Evolutionary conservation across 2,888 invertebrate genomes (phyloP).

Genomic region (Allophyes oxyacanthae): DNA sequence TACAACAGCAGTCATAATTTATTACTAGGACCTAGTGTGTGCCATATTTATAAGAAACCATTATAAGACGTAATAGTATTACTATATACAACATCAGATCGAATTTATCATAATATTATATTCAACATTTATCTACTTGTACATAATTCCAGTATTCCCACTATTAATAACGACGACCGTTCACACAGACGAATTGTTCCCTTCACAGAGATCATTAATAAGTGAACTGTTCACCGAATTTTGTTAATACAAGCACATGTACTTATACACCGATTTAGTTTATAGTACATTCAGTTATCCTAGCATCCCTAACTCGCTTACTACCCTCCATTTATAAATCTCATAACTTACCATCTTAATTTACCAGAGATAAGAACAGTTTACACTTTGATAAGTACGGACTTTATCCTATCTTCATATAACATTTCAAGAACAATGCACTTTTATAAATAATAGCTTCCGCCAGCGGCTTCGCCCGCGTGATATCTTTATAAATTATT

Average conservation of each 20-base stretch:
- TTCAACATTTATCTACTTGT: slow-evolving; percentile 38
- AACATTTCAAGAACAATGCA: too few species aligned
- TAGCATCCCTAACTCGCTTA: slow-evolving; percentile 10
- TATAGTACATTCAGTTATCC: slow-evolving; percentile 8
- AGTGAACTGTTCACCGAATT: slow-evolving; percentile 12
- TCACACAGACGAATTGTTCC: slow-evolving; percentile 13
- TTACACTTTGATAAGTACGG: slow-evolving; percentile 23
- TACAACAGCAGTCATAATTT: slow-evolving; percentile 6
- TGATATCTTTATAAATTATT: too few species aligned
- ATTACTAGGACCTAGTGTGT: slow-evolving; percentile 42
- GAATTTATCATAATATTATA: slow-evolving; percentile 14
- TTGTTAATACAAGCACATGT: slow-evolving; percentile 16
- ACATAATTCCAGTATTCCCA: slow-evolving; percentile 36
- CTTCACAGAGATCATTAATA: slow-evolving; percentile 28
- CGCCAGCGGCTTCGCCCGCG: too few species aligned
- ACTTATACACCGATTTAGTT: slow-evolving; percentile 11
- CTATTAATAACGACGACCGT: slow-evolving; percentile 5
- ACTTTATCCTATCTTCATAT: too few species aligned
- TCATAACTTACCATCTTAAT: slow-evolving; percentile 22
- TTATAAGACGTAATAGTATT: slow-evolving; percentile 6
- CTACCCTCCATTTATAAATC: slow-evolving; percentile 10
- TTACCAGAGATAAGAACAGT: slow-evolving; percentile 11
- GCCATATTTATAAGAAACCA: slow-evolving; percentile 18
- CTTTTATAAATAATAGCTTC: too few species aligned
- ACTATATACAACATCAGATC: slow-evolving; percentile 48